These are phyloP conservation scores for Linyphia triangularis DNA, from an alignment of 2,888 invertebrate species.

Conservation along the genomic window DNA sequence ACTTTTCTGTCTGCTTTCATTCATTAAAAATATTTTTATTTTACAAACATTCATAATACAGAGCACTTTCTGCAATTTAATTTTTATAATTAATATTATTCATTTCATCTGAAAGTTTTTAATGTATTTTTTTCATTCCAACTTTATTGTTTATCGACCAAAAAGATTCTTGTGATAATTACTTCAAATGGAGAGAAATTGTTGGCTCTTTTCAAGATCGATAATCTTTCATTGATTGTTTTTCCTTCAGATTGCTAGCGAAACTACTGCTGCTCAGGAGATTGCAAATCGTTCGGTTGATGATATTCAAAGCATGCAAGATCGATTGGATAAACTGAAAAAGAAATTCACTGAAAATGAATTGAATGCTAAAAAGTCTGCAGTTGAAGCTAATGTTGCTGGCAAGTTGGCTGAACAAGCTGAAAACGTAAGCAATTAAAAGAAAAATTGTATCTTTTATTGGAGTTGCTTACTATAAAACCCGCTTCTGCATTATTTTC, in stretches of 20 bases:
- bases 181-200: not conserved
- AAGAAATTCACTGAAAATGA: slow-evolving; percentile 90
- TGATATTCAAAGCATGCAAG: slow-evolving; percentile 87
- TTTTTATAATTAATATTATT: not conserved
- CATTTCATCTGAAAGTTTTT: not conserved
- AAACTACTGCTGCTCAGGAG: slow-evolving; percentile 88
- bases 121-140: not conserved
- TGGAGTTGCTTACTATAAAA: no score
- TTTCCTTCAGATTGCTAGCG: slow-evolving; percentile 86
- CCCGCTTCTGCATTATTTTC: no score
- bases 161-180: not conserved
- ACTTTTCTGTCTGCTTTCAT: no score
- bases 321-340: slow-evolving; percentile 87
- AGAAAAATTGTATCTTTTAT: no score
- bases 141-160: not conserved
- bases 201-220: not conserved
- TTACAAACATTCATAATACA: no score
- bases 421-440: slow-evolving; percentile 77
- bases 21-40: no score
- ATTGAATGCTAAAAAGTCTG: slow-evolving; percentile 89
- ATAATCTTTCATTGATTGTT: not conserved
- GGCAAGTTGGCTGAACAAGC: slow-evolving; percentile 83
- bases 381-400: slow-evolving; percentile 87
- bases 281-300: slow-evolving; percentile 89
- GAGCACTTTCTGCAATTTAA: no score